Evolutionary conservation across 1,140 invertebrate species (phyloP).

Genomic region (Drosophila paulistorum): DNA sequence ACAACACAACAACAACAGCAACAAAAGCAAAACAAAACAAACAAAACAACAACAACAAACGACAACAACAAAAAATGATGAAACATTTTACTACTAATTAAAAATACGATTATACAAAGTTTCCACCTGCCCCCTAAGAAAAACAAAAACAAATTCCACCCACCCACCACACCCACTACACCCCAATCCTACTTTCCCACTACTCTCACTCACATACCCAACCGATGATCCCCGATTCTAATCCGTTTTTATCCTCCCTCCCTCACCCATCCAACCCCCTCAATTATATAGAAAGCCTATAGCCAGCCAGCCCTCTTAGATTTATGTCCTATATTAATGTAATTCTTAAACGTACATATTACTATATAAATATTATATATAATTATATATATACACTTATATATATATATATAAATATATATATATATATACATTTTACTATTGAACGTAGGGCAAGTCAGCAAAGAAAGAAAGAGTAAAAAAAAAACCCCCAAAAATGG

Average conservation of each 20-base stretch:
- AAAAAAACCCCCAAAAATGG: constrained; percentile 42
- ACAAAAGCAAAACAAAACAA: background rate
- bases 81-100: constrained; percentile 76
- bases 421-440: constrained; percentile 76
- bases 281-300: constrained; percentile 25
- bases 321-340: constrained; percentile 78
- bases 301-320: constrained; percentile 64
- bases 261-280: background rate
- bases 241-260: constrained; percentile 15
- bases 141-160: background rate
- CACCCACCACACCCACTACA: constrained; percentile 1
- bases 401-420: constrained; percentile 46
- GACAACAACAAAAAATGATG: constrained; percentile 8
- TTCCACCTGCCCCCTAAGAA: constrained; percentile 29
- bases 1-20: constrained; percentile 14
- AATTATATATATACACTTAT: constrained; percentile 66
- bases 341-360: constrained; percentile 79
- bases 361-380: constrained; percentile 67
- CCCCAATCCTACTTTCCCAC: constrained; percentile 15
- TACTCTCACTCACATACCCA: background rate
- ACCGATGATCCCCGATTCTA: background rate
- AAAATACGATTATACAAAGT: constrained; percentile 62
- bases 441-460: constrained; percentile 68
- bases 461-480: constrained; percentile 44
- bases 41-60: background rate